A percentile compares a stretch with the other conserved stretches of the same genome.
Evolutionary conservation across 1,140 invertebrate genomes (phyloP).

Genomic region (Apis florea): DNA sequence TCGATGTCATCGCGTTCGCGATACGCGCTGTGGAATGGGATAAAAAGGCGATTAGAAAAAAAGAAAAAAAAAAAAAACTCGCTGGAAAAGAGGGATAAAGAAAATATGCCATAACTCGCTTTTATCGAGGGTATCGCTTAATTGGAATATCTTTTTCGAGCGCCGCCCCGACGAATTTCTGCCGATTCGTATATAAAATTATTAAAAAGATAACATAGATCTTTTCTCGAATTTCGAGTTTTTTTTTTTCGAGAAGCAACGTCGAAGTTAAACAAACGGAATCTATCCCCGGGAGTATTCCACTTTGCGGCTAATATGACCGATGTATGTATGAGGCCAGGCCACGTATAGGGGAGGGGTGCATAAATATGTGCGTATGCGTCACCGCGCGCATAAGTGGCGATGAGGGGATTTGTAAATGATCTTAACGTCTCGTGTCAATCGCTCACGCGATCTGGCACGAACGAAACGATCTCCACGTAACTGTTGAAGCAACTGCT

Average conservation of each 20-base stretch:
- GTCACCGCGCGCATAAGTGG: conserved; percentile 74
- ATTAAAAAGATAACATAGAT: too few relatives aligned
- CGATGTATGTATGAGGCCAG: conserved; percentile 74
- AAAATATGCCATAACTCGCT: not conserved
- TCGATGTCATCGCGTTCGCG: conserved; percentile 40
- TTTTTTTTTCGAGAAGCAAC: too few relatives aligned
- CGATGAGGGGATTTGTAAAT: conserved; percentile 75
- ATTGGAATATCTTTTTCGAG: not conserved
- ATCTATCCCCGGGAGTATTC: conserved; percentile 2
- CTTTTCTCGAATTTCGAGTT: too few relatives aligned
- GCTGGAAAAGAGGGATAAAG: not conserved
- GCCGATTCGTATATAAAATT: not conserved
- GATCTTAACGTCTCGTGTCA: conserved; percentile 75
- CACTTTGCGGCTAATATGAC: conserved; percentile 69
- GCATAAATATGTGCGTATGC: conserved; percentile 78
- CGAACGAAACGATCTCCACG: fast-evolving
- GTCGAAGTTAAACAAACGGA: conserved; percentile 52
- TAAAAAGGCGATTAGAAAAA: conserved; percentile 2
- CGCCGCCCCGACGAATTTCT: not conserved
- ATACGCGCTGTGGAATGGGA: not conserved
- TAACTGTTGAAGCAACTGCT: not conserved
- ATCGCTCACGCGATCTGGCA: conserved; percentile 71
- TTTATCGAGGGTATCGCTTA: not conserved
- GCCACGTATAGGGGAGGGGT: conserved; percentile 65
- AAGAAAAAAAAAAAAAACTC: not conserved